Evolutionary conservation across 1,140 invertebrate genomes (phyloP).

Genomic region (Drosophila baimaii): DNA sequence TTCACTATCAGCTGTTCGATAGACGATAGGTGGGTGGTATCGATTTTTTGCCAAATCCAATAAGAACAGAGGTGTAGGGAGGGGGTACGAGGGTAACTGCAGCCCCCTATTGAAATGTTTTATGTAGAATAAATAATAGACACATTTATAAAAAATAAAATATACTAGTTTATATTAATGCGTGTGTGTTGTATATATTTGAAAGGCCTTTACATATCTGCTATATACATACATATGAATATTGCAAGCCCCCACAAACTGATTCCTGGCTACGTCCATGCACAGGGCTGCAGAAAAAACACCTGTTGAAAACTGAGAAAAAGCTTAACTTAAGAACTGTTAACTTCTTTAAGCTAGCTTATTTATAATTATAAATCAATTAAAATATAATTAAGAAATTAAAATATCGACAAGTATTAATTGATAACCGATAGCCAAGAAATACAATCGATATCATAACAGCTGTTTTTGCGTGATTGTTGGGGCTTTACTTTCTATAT

Average conservation of each 20-base stretch:
- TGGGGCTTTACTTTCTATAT: constrained; percentile 22
- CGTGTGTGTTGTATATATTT: too few species aligned
- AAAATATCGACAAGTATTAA: not conserved
- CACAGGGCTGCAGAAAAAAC: constrained; percentile 13
- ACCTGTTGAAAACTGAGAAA: constrained; percentile 18
- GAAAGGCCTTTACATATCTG: not conserved
- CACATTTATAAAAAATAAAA: not conserved
- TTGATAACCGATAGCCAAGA: constrained; percentile 3
- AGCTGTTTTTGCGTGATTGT: constrained; percentile 27
- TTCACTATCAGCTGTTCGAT: constrained; percentile 48
- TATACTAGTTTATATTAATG: not conserved
- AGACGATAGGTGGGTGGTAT: constrained; percentile 30
- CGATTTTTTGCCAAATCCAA: constrained; percentile 28
- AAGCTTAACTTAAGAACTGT: too few species aligned
- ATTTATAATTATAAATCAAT: not conserved
- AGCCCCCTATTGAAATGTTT: accelerated
- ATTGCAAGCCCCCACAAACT: not conserved
- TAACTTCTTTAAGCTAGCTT: not conserved
- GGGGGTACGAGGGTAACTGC: not conserved
- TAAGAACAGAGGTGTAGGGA: not conserved
- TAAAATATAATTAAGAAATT: not conserved
- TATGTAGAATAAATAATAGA: not conserved
- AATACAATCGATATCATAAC: constrained; percentile 14
- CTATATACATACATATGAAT: accelerated
- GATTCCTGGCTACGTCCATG: not conserved